Evolutionary conservation across 2,888 invertebrate genomes (phyloP), one percentile per base, ranked within the genome.

Genomic region (Volucella bombylans): DNA sequence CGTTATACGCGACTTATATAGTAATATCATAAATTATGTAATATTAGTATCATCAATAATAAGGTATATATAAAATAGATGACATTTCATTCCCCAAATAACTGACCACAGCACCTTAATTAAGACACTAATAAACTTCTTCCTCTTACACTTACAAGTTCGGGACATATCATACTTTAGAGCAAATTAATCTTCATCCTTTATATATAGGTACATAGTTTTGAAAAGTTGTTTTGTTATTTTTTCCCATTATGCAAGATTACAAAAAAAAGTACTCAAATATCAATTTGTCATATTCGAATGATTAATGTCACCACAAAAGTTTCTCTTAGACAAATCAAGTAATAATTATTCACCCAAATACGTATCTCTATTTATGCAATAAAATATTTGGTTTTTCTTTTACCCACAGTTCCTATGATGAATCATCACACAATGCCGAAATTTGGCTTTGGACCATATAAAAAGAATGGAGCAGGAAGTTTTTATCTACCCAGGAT

Each of bases 361-460:
- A 43, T 57, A 78, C 69, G 62, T 78, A 67, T 78, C 57, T 74
- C 59, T 41, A 31, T 55, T 52, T 71, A 54, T 83, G 73, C 71
- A 61, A 54, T 79, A 62, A 73, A 72, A 82, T 78, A 64, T 54
- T 18, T 3, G 79, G 14, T 73, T 82, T 78, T 18, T 38, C 12
- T 31, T 31, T 31, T 6, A 4, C 12, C 52, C 94, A 76, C 92
- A 96, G 96, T 96, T 90, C 95, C 96, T 45, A 94, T 94, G 92
- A 94, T 95, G 94, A 95, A 96, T 91, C 96, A 96, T 89, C 96
- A 96, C 88, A 94, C 94, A 10, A 95, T 96, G 93, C 95, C 96
- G 43, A 96, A 96, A 91, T 94, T 95, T 69, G 94, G 94, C 54
- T 93, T 93, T 88, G 92, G 92, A 10, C 92, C 93, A 69, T 94